Conservation (phyloP, 2,113 vertebrate genomes). For the Coturnix japonica region DNA sequence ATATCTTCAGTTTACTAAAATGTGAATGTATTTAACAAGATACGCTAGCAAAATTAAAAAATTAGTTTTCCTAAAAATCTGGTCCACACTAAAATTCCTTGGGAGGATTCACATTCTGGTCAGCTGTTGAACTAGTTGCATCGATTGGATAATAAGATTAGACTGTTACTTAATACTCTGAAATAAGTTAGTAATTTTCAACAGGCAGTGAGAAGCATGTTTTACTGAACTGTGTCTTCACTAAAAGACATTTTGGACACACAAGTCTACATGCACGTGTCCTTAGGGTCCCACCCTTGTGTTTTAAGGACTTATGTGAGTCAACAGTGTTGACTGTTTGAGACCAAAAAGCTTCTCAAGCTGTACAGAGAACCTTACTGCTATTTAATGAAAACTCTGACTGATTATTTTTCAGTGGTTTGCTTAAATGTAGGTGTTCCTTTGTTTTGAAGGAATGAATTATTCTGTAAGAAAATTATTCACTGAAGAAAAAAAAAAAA, state of each 20-base stretch:
- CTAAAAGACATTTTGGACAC: neutral
- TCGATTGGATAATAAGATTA: neutral
- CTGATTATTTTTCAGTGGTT: neutral
- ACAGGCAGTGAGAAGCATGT: neutral
- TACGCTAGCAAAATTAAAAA: neutral
- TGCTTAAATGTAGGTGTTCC: neutral
- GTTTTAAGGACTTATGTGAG: neutral
- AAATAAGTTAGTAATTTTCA: neutral
- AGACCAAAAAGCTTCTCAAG: neutral
- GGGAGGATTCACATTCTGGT: neutral
- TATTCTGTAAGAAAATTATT: neutral
- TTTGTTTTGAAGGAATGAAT: conserved; percentile 9
- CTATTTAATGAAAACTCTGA: neutral
- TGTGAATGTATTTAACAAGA: neutral
- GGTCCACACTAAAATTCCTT: neutral
- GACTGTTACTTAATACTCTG: neutral
- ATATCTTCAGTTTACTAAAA: neutral
- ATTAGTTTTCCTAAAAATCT: neutral
- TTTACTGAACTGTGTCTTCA: neutral
- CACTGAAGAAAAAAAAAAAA: neutral
- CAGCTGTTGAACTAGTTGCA: neutral
- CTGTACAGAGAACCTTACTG: neutral
- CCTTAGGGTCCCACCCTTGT: neutral
- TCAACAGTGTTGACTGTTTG: neutral
- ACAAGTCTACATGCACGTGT: neutral